Percentiles rank a stretch among this genome's conserved stretches.
Conservation (phyloP, 2,888 invertebrate species). For the Ormyrus rosae region DNA sequence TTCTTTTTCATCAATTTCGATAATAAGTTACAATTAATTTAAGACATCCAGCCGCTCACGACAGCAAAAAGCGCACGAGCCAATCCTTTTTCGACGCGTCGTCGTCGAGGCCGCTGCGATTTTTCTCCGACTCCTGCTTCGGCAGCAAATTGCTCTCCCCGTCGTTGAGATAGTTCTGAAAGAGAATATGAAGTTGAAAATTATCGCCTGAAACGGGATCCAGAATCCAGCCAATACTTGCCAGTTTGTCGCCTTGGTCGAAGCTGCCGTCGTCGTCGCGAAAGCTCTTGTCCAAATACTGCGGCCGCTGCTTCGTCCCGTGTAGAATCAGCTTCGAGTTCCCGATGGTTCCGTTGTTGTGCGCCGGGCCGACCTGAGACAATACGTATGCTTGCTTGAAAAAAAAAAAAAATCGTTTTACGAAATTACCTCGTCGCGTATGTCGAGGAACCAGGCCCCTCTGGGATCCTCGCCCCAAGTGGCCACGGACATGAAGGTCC, state of each 20-base stretch:
- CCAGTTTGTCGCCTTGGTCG: conserved; percentile 73
- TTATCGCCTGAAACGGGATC: neutral
- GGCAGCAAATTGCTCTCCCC: conserved; percentile 18
- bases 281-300: conserved; percentile 79
- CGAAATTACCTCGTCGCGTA: conserved; percentile 74
- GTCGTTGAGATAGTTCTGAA: conserved; percentile 42
- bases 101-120: conserved; percentile 24
- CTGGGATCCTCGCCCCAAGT: conserved; percentile 91
- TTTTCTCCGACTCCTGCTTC: conserved; percentile 3
- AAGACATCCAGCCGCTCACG: neutral
- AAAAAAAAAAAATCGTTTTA: too few relatives aligned
- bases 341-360: conserved; percentile 80
- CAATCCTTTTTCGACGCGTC: conserved; percentile 26
- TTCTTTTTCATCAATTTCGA: neutral
- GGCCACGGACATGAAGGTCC: conserved; percentile 93
- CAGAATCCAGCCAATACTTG: conserved; percentile 52
- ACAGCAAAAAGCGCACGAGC: conserved; percentile 39
- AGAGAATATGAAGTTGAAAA: neutral
- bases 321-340: conserved; percentile 82
- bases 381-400: too few relatives aligned
- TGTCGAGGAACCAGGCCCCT: conserved; percentile 82
- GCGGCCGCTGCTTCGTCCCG: conserved; percentile 82
- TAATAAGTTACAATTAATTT: neutral
- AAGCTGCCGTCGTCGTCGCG: conserved; percentile 78
- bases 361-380: conserved; percentile 73